A percentile compares a stretch with the other conserved stretches of the same genome.
These are phyloP conservation scores for Cliona cf. orientalis DNA, from an alignment of 37 sponge, comb jelly and placozoan genomes.

Conservation along the genomic window DNA sequence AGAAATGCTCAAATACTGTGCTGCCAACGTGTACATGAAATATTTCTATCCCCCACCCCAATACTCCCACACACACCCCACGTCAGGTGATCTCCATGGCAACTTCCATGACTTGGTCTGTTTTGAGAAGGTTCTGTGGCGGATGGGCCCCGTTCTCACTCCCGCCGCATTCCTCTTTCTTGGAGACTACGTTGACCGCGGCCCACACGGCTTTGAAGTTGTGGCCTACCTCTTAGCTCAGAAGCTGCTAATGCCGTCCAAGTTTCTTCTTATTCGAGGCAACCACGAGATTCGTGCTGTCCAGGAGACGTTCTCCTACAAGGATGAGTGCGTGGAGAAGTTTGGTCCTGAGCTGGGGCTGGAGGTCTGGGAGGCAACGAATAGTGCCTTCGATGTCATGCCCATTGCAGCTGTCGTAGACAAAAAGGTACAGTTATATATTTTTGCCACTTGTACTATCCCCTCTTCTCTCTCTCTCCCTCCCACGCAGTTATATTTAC, in stretches of 20 bases:
- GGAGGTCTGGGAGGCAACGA: conserved; percentile 94
- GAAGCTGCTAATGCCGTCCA: conserved; percentile 88
- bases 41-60: too few species aligned
- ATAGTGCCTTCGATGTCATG: conserved; percentile 88
- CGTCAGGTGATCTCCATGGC: conserved; percentile 92
- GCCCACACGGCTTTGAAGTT: conserved; percentile 92
- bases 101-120: conserved; percentile 94
- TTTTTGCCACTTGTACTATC: neutral
- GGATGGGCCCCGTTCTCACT: conserved; percentile 91
- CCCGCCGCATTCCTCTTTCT: conserved; percentile 94
- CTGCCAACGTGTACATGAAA: too few species aligned
- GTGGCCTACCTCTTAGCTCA: conserved; percentile 95
- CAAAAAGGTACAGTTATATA: conserved; percentile 64
- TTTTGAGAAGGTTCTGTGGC: conserved; percentile 97
- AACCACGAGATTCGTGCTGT: conserved; percentile 92
- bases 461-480: too few species aligned
- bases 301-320: conserved; percentile 86
- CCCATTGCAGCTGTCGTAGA: conserved; percentile 95
- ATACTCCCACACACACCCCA: neutral
- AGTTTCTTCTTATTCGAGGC: conserved; percentile 90
- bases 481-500: neutral
- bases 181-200: conserved; percentile 96
- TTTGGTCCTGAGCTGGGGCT: conserved; percentile 81
- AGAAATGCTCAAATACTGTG: too few species aligned
- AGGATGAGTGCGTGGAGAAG: conserved; percentile 92